phyloP scores from a whole-genome alignment of 2,888 invertebrate genomes.

The Andrena bicolor region DNA sequence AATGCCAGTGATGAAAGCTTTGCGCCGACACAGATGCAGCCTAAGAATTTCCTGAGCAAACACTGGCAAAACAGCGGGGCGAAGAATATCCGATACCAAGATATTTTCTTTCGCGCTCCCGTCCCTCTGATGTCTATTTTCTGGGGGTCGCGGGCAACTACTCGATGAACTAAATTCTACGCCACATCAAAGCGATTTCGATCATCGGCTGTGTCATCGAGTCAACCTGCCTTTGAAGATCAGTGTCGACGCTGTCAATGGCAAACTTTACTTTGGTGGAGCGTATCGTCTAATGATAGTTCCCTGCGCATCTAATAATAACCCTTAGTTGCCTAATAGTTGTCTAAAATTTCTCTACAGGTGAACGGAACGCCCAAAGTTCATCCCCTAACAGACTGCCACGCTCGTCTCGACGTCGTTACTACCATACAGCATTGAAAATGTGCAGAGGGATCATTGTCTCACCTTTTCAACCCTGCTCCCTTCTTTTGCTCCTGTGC shows the following conservation, averaged over 20 bases:
- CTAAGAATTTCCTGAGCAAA: constrained; percentile 49
- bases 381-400: not conserved
- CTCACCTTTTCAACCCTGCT: not conserved
- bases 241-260: constrained; percentile 64
- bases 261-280: constrained; percentile 55
- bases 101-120: constrained; percentile 39
- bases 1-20: constrained; percentile 44
- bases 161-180: constrained; percentile 40
- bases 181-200: constrained; percentile 53
- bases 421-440: not conserved
- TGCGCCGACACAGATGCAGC: constrained; percentile 53
- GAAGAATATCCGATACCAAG: constrained; percentile 31
- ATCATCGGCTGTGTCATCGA: constrained; percentile 56
- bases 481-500: too few species aligned
- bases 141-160: constrained; percentile 4
- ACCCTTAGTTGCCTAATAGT: constrained; percentile 25
- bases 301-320: constrained; percentile 47
- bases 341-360: constrained; percentile 35
- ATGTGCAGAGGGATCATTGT: not conserved
- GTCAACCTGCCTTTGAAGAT: constrained; percentile 57
- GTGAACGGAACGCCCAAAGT: not conserved
- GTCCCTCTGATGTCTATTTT: constrained; percentile 32
- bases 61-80: constrained; percentile 33
- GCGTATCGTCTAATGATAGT: constrained; percentile 56
- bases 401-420: not conserved